Base-by-base conservation (phyloP, 2,113 vertebrate genomes). In the Chunga burmeisteri region DNA sequence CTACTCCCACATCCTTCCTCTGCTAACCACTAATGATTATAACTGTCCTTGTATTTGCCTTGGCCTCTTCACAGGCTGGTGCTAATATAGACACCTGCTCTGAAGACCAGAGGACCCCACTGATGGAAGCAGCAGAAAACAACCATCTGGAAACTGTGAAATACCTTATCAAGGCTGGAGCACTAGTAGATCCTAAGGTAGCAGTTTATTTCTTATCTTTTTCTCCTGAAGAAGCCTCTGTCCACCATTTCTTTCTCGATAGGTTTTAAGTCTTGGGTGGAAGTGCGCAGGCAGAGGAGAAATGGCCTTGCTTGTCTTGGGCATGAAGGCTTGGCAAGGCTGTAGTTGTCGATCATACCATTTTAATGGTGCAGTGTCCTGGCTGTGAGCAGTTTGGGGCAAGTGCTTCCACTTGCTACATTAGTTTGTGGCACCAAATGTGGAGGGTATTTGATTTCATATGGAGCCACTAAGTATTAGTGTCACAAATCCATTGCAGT, bases 71-170 rank as follows among this genome's bases (percentile, higher is more conserved):
- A 20, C 83, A 99, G 99, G 99, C 99, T 75, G 99, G 99, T 46
- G 99, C 99, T 40, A 99, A 99, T 84, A 98, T 99, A 52, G 99
- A 99, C 95, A 99, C 98, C 97, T 99, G 98, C 95, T 99, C 99
- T 3, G 98, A 99, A 92, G 99, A 99, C 95, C 99, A 99, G 98
- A 97, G 98, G 89, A 99, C 99, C 6, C 99, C 99, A 0, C 96
- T 99, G 97, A 99, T 99, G 99, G 98, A 98, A 26, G 99, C 99
- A 20, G 99, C 99, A 67, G 99, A 99, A 95, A 99, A 99, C 98
- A 99, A 99, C 98, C 99, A 99, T 49, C 88, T 99, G 97, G 99
- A 99, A 38, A 99, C 99, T 7, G 99, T 99, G 95, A 99, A 99
- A 97, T 99, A 99, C 97, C 98, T 99, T 95, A 98, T 99, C 85